Conservation (phyloP, 2,113 vertebrate species). For the Colistium nudipinnis region DNA sequence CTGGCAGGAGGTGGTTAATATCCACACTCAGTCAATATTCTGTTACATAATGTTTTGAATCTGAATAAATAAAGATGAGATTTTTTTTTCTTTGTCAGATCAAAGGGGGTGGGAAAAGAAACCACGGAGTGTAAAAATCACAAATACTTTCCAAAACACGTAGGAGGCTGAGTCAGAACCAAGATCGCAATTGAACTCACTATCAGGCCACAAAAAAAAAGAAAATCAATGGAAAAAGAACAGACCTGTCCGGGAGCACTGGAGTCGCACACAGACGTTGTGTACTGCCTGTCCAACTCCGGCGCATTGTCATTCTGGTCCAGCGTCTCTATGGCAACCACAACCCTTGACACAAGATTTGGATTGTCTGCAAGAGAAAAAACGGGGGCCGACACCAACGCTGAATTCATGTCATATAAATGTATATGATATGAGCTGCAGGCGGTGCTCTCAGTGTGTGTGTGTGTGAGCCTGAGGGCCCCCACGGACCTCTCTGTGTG, state of each 20-base stretch:
- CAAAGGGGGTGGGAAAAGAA: no score
- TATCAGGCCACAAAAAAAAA: neutral
- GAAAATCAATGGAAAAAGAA: conserved; percentile 3
- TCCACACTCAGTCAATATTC: neutral
- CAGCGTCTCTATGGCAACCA: conserved; percentile 88
- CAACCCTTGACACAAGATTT: conserved; percentile 84
- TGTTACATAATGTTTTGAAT: neutral
- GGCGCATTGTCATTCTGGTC: conserved; percentile 92
- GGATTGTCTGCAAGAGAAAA: conserved; percentile 83
- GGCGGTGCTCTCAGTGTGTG: conserved; percentile 31
- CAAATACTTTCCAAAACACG: neutral
- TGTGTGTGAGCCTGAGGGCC: conserved; percentile 24
- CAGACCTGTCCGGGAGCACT: conserved; percentile 85
- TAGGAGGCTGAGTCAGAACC: neutral
- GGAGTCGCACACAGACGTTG: conserved; percentile 88
- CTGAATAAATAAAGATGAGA: neutral
- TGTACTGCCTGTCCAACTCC: conserved; percentile 86
- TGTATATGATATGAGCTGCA: conserved; percentile 19
- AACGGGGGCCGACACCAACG: conserved; percentile 24
- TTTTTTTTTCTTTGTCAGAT: neutral
- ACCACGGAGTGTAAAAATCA: neutral
- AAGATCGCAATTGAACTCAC: neutral
- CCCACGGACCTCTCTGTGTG: conserved; percentile 86
- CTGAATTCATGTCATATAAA: conserved; percentile 26
- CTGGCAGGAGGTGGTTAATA: neutral